Evolutionary conservation across 2,797 vertebrate genomes (phyloP), one percentile per base, ranked within the genome.

Genomic region (Cheirogaleus major): DNA sequence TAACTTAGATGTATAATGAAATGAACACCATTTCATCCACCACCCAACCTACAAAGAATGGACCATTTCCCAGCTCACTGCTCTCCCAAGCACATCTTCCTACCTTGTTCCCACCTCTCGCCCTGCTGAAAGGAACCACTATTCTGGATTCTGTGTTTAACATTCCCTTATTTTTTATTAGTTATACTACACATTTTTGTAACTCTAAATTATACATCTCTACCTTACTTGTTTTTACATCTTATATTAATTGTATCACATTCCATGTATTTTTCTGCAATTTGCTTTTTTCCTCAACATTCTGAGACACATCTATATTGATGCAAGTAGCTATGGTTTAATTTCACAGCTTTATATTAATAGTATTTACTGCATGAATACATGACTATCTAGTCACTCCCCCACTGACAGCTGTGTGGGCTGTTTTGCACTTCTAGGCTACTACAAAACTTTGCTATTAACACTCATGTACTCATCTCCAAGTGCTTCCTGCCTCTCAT

Each of bases 251-350:
- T 7, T 32, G 32, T 18, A 14, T 35, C 52, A 22, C 10, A 11
- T 13, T 22, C 22, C 25, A 32, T 32, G 9, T 4, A 20, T 23
- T 76, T 81, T 32, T 11, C 45, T 27, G n/a, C 18, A 7, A 11
- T 11, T 15, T 78, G 35, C 67, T 57, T 69, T 35, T 48, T 18
- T 80, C 78, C 63, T 67, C 20, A 3, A 8, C 35, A 1, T 11
- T 3, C 1, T 9, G 82, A 75, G 52, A 57, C 0, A 7, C 6
- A 23, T 1, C 55, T 18, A 20, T 6, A 4, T 0, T 0, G 30
- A 79, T 2, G 6, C 32, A 8, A 0, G 22, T 2, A 57, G 59
- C 50, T 14, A 2, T 0, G 14, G 57, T 17, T 14, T 35, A 22
- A 32, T 15, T 48, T 65, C 80, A 22, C 61, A 32, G 79, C n/a